Evolutionary conservation across 2,113 vertebrate species (phyloP).

Genomic region (Elephantulus edwardii): DNA sequence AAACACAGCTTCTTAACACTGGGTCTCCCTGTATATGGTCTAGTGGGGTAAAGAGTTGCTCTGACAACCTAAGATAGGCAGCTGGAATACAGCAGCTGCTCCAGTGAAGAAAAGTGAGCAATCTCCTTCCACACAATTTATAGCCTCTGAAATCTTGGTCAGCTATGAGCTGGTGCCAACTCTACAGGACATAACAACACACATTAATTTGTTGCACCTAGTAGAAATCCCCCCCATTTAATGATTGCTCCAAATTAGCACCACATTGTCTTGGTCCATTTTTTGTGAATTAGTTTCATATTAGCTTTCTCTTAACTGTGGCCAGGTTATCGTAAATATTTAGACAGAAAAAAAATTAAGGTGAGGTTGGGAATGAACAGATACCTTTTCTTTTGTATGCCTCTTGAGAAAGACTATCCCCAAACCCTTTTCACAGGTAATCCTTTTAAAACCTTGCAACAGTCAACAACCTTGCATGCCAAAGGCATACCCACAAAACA

Average conservation of each 20-base stretch:
- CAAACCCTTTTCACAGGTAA: conserved; percentile 17
- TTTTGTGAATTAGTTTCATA: conserved; percentile 12
- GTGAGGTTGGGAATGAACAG: conserved; percentile 12
- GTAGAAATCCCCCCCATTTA: conserved; percentile 8
- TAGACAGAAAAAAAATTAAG: conserved; percentile 47
- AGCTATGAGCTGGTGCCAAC: no score
- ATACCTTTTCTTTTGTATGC: conserved; percentile 7
- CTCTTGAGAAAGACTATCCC: conserved; percentile 34
- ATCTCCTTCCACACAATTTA: no score
- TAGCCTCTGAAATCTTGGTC: no score
- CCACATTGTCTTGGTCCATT: conserved; percentile 3
- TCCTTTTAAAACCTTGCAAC: conserved; percentile 20
- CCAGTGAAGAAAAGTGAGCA: no score
- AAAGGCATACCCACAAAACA: conserved; percentile 16
- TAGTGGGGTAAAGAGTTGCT: no score
- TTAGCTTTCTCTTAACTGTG: not conserved
- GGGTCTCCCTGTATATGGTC: no score
- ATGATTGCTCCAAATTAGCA: conserved; percentile 45
- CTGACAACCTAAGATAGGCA: no score
- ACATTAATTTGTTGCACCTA: not conserved
- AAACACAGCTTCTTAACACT: no score
- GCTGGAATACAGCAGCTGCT: no score
- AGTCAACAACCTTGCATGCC: conserved; percentile 11
- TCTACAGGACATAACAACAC: no score
- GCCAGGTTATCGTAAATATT: conserved; percentile 35